Evolutionary conservation across 2,797 vertebrate genomes (phyloP).

Genomic region (Miopithecus talapoin): DNA sequence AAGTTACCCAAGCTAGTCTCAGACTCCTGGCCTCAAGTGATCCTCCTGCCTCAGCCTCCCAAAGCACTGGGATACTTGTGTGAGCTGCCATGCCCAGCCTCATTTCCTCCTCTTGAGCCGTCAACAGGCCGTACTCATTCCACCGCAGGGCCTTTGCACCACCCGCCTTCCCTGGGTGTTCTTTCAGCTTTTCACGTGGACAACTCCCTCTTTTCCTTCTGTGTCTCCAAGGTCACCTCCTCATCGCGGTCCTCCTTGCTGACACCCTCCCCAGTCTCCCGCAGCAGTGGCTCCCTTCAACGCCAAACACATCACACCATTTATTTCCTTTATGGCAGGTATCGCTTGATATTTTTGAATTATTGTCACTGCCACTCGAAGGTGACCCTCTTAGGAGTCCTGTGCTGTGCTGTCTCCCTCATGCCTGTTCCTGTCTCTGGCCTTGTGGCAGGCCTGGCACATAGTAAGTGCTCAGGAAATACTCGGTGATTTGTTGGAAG

Average conservation of each 20-base stretch:
- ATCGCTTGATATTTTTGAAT: background rate
- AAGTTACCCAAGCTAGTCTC: background rate
- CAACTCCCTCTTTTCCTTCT: background rate
- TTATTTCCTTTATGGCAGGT: background rate
- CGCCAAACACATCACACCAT: background rate
- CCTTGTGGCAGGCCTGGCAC: background rate
- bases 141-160: background rate
- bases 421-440: background rate
- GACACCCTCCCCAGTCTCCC: fast-evolving
- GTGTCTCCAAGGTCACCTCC: background rate
- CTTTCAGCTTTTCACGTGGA: background rate
- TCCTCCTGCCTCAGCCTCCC: background rate
- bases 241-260: background rate
- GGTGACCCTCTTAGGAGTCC: background rate
- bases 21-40: background rate
- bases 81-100: background rate
- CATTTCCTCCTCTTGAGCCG: background rate
- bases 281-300: background rate
- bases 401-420: background rate
- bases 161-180: background rate
- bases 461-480: background rate
- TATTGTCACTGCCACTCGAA: background rate
- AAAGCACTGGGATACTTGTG: background rate
- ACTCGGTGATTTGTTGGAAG: background rate
- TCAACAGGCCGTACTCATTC: background rate